Percentiles rank a stretch among this genome's conserved stretches.
These are phyloP conservation scores for Dreissena rostriformis DNA, from an alignment of 1,140 invertebrate species.

Conservation along the genomic window DNA sequence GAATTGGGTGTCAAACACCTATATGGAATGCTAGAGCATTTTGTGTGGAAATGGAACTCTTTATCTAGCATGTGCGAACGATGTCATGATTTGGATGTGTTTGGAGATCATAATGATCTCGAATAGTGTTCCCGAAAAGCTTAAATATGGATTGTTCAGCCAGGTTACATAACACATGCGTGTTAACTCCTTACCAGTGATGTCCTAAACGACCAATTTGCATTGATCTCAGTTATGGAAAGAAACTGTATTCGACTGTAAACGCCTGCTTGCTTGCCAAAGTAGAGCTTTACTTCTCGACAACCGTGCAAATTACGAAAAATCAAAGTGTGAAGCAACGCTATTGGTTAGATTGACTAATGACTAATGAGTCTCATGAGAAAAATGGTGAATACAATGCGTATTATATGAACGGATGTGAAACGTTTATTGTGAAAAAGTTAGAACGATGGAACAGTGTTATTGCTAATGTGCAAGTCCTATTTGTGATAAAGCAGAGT, in stretches of 20 bases:
- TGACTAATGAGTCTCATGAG: constrained; percentile 11
- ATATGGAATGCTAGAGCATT: background rate
- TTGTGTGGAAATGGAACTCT: constrained; percentile 8
- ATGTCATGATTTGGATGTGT: background rate
- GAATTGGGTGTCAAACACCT: constrained; percentile 18
- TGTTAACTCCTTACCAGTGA: background rate
- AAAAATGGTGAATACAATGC: background rate
- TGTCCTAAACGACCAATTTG: background rate
- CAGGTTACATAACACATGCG: background rate
- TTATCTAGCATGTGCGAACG: background rate
- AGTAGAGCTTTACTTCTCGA: background rate
- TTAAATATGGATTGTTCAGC: constrained; percentile 9
- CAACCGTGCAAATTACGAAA: constrained; percentile 15
- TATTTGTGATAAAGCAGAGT: constrained; percentile 57
- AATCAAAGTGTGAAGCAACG: constrained; percentile 10
- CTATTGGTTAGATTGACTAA: background rate
- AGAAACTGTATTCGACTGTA: background rate
- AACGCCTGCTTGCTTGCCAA: background rate
- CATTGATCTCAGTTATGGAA: constrained; percentile 6
- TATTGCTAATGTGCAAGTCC: constrained; percentile 13
- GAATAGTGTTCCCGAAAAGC: constrained; percentile 5
- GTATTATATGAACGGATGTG: background rate
- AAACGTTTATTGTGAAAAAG: background rate
- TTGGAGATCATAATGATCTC: background rate
- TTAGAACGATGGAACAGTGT: constrained; percentile 12